Evolutionary conservation across 2,797 vertebrate species (phyloP).

Genomic region (Arremon aurantiirostris): DNA sequence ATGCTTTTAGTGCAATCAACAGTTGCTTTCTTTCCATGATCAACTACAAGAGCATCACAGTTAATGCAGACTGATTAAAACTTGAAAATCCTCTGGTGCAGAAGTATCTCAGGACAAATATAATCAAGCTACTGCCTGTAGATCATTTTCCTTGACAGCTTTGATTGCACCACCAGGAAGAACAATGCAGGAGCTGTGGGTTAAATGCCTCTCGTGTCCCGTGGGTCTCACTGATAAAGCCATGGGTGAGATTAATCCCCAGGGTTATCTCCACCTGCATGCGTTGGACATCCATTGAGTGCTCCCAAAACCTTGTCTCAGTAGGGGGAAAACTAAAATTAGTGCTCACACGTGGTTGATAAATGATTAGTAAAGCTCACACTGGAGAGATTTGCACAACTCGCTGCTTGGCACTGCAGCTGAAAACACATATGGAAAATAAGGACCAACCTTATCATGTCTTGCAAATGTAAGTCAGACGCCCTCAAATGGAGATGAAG

Average conservation of each 20-base stretch:
- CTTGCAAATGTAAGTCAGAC: neutral
- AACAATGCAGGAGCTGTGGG: neutral
- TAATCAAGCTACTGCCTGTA: neutral
- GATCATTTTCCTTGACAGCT: conserved; percentile 17
- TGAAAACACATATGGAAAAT: neutral
- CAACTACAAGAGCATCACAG: conserved; percentile 12
- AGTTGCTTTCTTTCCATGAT: conserved; percentile 22
- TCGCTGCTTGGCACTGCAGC: neutral
- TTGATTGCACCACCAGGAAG: neutral
- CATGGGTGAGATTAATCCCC: neutral
- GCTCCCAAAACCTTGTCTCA: neutral
- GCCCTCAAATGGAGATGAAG: neutral
- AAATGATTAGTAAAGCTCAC: neutral
- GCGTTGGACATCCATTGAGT: neutral
- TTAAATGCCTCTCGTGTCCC: rapidly evolving
- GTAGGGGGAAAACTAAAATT: neutral
- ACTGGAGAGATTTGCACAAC: neutral
- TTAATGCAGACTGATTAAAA: conserved; percentile 56
- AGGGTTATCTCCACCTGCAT: neutral
- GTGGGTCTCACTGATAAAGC: neutral
- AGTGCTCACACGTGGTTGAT: neutral
- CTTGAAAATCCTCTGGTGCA: neutral
- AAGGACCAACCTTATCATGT: rapidly evolving
- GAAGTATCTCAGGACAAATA: neutral
- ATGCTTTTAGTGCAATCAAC: conserved; percentile 63